Evolutionary conservation across 2,113 vertebrate species (phyloP), one percentile per base, ranked within the genome.

Genomic region (Campylorhamphus procurvoides): DNA sequence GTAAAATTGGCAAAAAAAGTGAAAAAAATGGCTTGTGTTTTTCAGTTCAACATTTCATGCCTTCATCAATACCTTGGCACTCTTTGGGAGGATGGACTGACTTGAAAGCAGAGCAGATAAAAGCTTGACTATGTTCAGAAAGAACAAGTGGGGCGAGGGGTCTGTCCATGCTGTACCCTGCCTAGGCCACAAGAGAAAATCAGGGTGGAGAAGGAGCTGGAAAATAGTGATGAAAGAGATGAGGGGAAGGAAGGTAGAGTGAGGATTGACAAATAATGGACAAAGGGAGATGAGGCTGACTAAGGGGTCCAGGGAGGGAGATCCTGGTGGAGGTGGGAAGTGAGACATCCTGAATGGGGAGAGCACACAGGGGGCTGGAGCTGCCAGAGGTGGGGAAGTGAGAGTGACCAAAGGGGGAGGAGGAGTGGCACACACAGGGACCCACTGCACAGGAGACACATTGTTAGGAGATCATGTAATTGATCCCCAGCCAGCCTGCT

Each of bases 401-500:
- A 52, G 55, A 53, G 49, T 22, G 50, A 71, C 40, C 44, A 17
- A 42, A 35, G 0, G 2, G 44, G 14, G 4, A 83, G 31, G 64
- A 39, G 2, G 39, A 55, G 59, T 24, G 55, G 28, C 37, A 33
- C 1, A 5, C 49, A 23, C 10, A 23, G 53, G 3, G 10, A 31
- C 49, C 35, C 24, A 29, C 13, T 1, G 0, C 16, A 18, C 0
- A 20, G 52, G 15, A 84, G 23, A 46, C 72, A 44, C 7, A 29
- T 1, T 28, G 20, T n/a, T 14, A 29, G 40, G 46, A 73, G 49
- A n/a, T 20, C 58, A 27, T 5, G n/a, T 13, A 13, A 50, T 7
- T 1, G 1, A 52, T 17, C 37, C 68, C 44, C 31, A 73, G 39
- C 17, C 81, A 71, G 33, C 60, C 47, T 55, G 67, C 10, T 79